phyloP scores from a whole-genome alignment of 2,888 invertebrate genomes.

The Cistogaster globosa region DNA sequence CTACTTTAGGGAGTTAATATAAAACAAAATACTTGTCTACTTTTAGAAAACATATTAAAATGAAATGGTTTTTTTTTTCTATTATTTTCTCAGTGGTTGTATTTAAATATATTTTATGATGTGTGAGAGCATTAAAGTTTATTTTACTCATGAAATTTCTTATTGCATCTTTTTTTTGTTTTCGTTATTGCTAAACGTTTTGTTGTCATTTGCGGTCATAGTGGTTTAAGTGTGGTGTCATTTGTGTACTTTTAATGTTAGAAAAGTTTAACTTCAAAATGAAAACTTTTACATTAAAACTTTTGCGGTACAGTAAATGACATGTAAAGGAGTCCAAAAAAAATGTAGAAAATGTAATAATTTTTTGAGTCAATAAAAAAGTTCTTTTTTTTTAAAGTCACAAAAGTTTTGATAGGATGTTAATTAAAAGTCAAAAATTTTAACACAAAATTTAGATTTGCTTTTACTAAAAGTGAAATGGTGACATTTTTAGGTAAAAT shows the following conservation, averaged over 20 bases:
- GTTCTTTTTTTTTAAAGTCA: no score
- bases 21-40: conserved; percentile 27
- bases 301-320: conserved; percentile 51
- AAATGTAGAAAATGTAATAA: no score
- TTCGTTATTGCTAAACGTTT: conserved; percentile 44
- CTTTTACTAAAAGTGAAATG: no score
- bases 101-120: conserved; percentile 41
- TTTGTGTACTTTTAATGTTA: conserved; percentile 24
- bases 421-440: no score
- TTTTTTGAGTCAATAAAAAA: background rate
- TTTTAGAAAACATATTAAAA: conserved; percentile 38
- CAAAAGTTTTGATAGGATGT: no score
- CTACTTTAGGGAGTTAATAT: conserved; percentile 40
- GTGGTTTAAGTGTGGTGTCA: conserved; percentile 56
- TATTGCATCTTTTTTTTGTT: conserved; percentile 16
- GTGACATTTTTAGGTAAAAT: no score
- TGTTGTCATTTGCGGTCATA: conserved; percentile 69
- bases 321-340: conserved; percentile 9
- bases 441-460: no score
- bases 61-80: conserved; percentile 5
- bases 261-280: conserved; percentile 47
- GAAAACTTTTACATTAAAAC: conserved; percentile 55
- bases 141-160: conserved; percentile 34
- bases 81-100: conserved; percentile 28
- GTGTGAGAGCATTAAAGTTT: conserved; percentile 43